phyloP scores from a whole-genome alignment of 2,113 vertebrate species.

The Etheostoma cragini region DNA sequence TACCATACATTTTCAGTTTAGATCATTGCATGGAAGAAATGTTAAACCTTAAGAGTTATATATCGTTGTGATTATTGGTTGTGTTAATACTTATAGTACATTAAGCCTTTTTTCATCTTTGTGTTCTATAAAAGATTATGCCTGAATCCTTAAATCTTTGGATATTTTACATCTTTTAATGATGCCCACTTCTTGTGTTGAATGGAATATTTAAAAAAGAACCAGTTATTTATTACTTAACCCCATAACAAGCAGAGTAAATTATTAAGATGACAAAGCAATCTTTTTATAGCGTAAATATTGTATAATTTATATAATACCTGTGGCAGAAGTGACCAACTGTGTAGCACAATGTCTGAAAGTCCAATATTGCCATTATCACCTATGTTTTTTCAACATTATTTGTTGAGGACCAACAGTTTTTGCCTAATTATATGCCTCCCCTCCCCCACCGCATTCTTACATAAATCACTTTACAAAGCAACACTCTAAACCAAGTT shows the following conservation, averaged over 20 bases:
- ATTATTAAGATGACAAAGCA: neutral
- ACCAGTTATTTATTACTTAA: neutral
- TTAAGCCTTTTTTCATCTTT: neutral
- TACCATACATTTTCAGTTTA: neutral
- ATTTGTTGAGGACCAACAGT: neutral
- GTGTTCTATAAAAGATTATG: neutral
- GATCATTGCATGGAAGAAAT: neutral
- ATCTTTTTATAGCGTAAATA: neutral
- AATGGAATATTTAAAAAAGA: neutral
- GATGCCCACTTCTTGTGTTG: neutral
- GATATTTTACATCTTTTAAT: neutral
- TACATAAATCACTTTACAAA: neutral
- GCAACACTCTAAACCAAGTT: neutral
- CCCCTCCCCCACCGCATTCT: neutral
- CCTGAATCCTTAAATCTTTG: neutral
- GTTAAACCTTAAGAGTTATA: neutral
- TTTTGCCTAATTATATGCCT: neutral
- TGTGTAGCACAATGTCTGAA: slow-evolving; percentile 2
- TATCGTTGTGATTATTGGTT: neutral
- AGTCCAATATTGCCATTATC: slow-evolving; percentile 14
- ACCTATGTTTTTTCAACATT: slow-evolving; percentile 13
- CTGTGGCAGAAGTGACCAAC: neutral
- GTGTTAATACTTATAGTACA: neutral
- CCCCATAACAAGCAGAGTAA: neutral
- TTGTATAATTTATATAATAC: neutral